These are phyloP conservation scores for Nymphicus hollandicus DNA, from an alignment of 2,113 vertebrate genomes.

Conservation along the genomic window DNA sequence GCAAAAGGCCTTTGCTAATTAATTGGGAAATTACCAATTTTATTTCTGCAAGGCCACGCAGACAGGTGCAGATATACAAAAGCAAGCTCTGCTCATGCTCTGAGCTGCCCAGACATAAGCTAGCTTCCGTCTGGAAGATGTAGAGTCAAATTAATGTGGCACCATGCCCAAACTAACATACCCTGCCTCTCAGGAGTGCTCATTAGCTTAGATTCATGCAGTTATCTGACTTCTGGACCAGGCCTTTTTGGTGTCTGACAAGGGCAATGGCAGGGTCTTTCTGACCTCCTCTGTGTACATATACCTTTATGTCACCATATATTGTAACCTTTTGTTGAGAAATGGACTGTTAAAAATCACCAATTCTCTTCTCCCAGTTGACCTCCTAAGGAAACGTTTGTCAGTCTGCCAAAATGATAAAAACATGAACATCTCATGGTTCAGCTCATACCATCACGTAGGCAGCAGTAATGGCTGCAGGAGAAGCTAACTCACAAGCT, in stretches of 20 bases:
- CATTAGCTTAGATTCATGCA: not conserved
- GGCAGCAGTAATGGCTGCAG: not conserved
- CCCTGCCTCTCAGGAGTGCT: slow-evolving; percentile 1
- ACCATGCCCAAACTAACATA: slow-evolving; percentile 41
- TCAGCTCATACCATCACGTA: not conserved
- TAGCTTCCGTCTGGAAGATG: not conserved
- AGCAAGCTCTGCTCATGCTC: not conserved
- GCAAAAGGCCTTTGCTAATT: not conserved
- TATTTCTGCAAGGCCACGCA: not conserved
- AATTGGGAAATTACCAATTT: not conserved
- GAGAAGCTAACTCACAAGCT: not conserved
- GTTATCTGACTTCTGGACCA: slow-evolving; percentile 14
- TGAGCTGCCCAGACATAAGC: not conserved
- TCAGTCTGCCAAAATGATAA: not conserved
- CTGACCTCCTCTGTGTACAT: not conserved
- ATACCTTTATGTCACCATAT: not conserved
- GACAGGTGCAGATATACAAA: slow-evolving; percentile 8
- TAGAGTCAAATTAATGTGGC: slow-evolving; percentile 9
- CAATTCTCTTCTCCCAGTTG: not conserved
- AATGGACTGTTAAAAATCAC: slow-evolving; percentile 1
- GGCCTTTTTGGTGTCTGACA: not conserved
- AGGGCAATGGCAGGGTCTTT: not conserved
- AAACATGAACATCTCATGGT: not conserved
- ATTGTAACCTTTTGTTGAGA: not conserved
- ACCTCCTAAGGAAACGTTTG: not conserved